Base-by-base conservation (phyloP, 2,797 vertebrate species). In the Phaenicophaeus curvirostris region DNA sequence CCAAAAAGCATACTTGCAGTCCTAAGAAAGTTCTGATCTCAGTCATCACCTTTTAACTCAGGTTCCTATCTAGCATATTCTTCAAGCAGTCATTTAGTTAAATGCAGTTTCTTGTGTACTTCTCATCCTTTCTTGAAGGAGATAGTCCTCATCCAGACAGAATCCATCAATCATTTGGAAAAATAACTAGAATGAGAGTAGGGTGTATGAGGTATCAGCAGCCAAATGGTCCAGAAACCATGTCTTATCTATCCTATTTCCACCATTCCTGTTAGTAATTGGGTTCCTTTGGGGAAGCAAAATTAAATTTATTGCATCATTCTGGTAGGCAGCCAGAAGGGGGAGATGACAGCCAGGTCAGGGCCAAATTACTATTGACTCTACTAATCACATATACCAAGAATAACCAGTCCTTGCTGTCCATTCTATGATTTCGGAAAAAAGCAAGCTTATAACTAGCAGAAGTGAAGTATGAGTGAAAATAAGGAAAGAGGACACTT, bases 241-340 rank as follows among this genome's bases (percentile, higher is more conserved):
- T 10, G 5, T 68, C 50, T 75, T 61, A 30, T 27, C 28, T 57
- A 13, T 28, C 21, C 7, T 4, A 84, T 75, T 6, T 46, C n/a
- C 31, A 27, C 54, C 39, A 16, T 63, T 13, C 15, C 33, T 84
- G 11, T 24, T 57, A 66, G 71, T 15, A 30, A 5, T 33, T 35
- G 25, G 50, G 21, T 84, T 84, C 39, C 53, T 81, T 24, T 37
- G 13, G 8, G 21, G 42, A 28, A 76, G 41, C 2, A 44, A 63
- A 65, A 6, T 59, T 28, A 13, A 16, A 33, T 66, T 69, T 33
- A 41, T n/a, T 59, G 30, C 59, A 86, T 42, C 39, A 35, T 94
- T 82, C 83, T 4, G 94, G 73, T 59, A 85, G 33, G 41, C 74
- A 90, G 63, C 94, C 96, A 96, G 95, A 94, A 97, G 91, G 35